Base-by-base conservation (phyloP, 2,797 vertebrate genomes). In the Leuciscus waleckii region DNA sequence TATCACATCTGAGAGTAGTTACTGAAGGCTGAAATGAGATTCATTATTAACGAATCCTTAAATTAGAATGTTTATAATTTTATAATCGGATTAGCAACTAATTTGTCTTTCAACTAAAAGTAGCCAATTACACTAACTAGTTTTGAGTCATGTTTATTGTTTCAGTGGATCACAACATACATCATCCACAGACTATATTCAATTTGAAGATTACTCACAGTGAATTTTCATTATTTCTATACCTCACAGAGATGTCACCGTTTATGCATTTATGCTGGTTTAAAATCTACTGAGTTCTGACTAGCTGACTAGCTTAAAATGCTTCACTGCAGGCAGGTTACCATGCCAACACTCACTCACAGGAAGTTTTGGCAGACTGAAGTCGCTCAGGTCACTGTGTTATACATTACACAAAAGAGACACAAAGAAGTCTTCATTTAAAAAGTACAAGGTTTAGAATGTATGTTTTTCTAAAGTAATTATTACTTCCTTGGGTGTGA, bases 271-370 rank as follows among this genome's bases (percentile, higher is more conserved):
- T 61, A 70, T 54, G 49, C 41, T 78, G 46, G 79, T 88, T 17
- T 83, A 65, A 84, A 85, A 89, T 89, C 90, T 90, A 89, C 87
- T 89, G 85, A 90, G 81, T 90, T 89, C 87, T 69, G 58, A 84
- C 70, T 78, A 17, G n/a, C 75, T 8, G 74, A 56, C 29, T 29
- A 29, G 29, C 78, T 86, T 78, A 54, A 90, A 89, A 86, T 83
- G 87, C 67, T 49, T 2, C 67, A 82, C 56, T 32, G 61, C 79
- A 92, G 93, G 90, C 92, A 93, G 90, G 93, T 95, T 93, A 90
- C 88, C 86, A 94, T 93, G 87, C 89, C 88, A 93, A 94, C 93
- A 85, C 90, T 86, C 75, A 90, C 90, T 91, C 90, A 92, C 90
- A 93, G 91, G 76, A 79, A 90, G 90, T 87, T 88, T 79, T 88